These are phyloP conservation scores for Numenius phaeopus DNA, from an alignment of 2,797 vertebrate genomes.

Conservation along the genomic window DNA sequence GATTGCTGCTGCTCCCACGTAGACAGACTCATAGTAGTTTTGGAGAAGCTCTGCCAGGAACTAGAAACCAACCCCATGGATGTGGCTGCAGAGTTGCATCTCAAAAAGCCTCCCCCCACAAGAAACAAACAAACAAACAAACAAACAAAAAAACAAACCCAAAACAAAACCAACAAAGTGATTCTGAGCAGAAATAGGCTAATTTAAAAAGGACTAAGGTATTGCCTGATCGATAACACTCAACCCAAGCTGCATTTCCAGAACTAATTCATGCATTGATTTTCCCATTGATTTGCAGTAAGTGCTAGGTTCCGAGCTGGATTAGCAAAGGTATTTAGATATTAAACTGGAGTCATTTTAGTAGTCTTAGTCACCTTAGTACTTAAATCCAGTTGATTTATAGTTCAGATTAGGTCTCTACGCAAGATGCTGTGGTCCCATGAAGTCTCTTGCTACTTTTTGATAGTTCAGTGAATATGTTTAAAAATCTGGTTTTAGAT, in stretches of 20 bases:
- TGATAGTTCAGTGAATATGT: neutral
- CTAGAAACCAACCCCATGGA: neutral
- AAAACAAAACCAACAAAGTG: neutral
- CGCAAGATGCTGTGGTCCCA: neutral
- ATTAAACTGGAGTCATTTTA: conserved; percentile 15
- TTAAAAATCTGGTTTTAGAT: neutral
- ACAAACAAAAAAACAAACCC: neutral
- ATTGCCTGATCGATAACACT: neutral
- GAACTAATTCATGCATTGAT: conserved; percentile 37
- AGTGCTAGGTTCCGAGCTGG: conserved; percentile 8
- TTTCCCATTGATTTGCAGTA: conserved; percentile 49
- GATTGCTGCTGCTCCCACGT: neutral
- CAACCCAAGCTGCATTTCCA: conserved; percentile 20
- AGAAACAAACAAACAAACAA: neutral
- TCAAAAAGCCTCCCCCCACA: neutral
- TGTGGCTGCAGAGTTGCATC: neutral
- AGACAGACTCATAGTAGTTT: neutral
- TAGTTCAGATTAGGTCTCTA: neutral
- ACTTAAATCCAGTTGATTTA: conserved; percentile 26
- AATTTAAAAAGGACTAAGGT: neutral
- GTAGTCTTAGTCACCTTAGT: conserved; percentile 7
- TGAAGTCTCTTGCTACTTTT: neutral
- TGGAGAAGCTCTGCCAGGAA: neutral
- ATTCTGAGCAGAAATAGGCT: neutral
- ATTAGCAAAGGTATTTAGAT: conserved; percentile 57